Evolutionary conservation across 1,140 invertebrate species (phyloP).

Genomic region (Anastrepha ludens): DNA sequence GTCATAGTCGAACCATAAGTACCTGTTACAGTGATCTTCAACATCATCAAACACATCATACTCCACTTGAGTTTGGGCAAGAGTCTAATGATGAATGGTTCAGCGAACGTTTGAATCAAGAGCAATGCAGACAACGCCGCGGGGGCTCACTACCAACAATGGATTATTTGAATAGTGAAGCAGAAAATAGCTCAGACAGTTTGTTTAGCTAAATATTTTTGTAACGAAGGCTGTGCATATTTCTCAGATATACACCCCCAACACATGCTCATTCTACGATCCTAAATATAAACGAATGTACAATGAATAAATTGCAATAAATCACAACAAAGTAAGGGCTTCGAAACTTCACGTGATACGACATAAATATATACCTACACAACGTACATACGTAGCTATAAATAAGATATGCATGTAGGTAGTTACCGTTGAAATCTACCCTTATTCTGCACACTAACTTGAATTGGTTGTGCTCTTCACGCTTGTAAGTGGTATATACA

Average conservation of each 20-base stretch:
- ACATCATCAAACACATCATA: conserved; percentile 54
- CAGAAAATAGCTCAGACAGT: conserved; percentile 72
- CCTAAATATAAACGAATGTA: conserved; percentile 29
- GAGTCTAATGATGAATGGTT: conserved; percentile 52
- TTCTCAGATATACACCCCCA: background rate
- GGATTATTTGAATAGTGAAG: conserved; percentile 70
- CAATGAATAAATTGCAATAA: conserved; percentile 1
- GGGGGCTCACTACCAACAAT: conserved; percentile 67
- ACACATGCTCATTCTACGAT: conserved; percentile 37
- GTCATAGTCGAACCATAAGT: conserved; percentile 55
- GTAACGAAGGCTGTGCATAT: conserved; percentile 43
- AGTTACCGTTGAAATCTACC: conserved; percentile 31
- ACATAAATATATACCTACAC: background rate
- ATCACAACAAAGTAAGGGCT: conserved; percentile 31
- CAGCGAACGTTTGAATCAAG: conserved; percentile 51
- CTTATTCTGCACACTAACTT: conserved; percentile 9
- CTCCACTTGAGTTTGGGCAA: conserved; percentile 56
- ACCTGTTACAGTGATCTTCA: conserved; percentile 57
- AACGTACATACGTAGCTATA: background rate
- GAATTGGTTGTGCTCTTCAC: conserved; percentile 25
- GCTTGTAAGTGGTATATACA: background rate
- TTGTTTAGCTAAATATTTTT: conserved; percentile 58
- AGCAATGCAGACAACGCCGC: conserved; percentile 62
- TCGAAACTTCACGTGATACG: conserved; percentile 7
- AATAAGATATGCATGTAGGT: conserved; percentile 5